Evolutionary conservation across 2,888 invertebrate species (phyloP).

Genomic region (Pomacea canaliculata): DNA sequence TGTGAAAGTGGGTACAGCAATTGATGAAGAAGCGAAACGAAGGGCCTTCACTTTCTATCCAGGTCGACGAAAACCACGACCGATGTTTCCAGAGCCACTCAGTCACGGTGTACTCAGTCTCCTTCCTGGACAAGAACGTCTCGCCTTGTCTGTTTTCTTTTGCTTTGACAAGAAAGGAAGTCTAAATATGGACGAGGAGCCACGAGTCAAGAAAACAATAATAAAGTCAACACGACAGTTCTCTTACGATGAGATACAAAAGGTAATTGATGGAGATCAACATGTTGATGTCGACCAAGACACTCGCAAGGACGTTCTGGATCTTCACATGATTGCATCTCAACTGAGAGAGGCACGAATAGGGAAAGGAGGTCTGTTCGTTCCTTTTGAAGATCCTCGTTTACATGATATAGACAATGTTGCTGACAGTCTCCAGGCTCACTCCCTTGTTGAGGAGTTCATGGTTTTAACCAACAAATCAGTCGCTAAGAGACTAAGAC

Average conservation of each 20-base stretch:
- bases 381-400: slow-evolving; percentile 31
- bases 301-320: slow-evolving; percentile 23
- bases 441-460: slow-evolving; percentile 40
- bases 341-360: slow-evolving; percentile 30
- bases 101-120: slow-evolving; percentile 45
- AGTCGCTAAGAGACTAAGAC: slow-evolving; percentile 29
- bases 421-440: slow-evolving; percentile 28
- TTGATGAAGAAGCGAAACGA: slow-evolving; percentile 45
- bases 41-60: slow-evolving; percentile 43
- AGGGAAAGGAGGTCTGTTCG: slow-evolving; percentile 27
- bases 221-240: slow-evolving; percentile 38
- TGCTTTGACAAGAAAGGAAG: slow-evolving; percentile 34
- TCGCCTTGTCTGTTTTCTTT: slow-evolving; percentile 48
- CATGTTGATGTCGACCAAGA: not conserved
- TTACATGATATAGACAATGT: slow-evolving; percentile 18
- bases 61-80: slow-evolving; percentile 28
- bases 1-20: slow-evolving; percentile 36
- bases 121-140: slow-evolving; percentile 37
- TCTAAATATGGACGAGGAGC: slow-evolving; percentile 21
- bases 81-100: slow-evolving; percentile 53
- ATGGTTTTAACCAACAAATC: slow-evolving; percentile 38
- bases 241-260: slow-evolving; percentile 46
- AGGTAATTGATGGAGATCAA: slow-evolving; percentile 33
- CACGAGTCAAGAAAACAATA: slow-evolving; percentile 28
- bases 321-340: slow-evolving; percentile 30